Evolutionary conservation across 2,797 vertebrate species (phyloP).

Genomic region (Botia almorhae): DNA sequence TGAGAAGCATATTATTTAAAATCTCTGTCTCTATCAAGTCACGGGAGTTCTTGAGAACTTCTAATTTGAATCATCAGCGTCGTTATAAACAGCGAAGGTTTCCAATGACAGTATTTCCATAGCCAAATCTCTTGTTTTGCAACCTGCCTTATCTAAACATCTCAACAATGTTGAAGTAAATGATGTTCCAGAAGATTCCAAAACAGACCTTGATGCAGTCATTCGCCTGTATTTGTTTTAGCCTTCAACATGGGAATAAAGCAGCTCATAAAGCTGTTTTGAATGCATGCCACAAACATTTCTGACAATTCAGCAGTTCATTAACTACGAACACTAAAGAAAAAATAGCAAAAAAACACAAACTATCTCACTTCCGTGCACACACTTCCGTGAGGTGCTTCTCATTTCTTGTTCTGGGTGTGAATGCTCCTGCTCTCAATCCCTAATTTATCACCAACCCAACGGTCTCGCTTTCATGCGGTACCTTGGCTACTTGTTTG

Average conservation of each 20-base stretch:
- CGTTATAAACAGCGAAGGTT: not conserved
- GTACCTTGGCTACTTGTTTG: constrained; percentile 76
- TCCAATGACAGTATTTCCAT: not conserved
- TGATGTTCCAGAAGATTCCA: not conserved
- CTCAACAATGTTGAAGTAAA: constrained; percentile 10
- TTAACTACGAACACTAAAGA: not conserved
- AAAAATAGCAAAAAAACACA: constrained; percentile 8
- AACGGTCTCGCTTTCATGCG: not conserved
- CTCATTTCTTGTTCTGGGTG: constrained; percentile 18
- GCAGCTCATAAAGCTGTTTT: constrained; percentile 2
- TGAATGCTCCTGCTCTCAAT: not conserved
- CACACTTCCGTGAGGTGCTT: constrained; percentile 22
- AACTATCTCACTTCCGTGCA: constrained; percentile 45
- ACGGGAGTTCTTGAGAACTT: not conserved
- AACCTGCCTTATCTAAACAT: not conserved
- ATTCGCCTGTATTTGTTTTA: not conserved
- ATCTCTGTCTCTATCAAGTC: not conserved
- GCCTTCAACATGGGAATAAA: not conserved
- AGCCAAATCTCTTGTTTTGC: not conserved
- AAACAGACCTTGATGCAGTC: constrained; percentile 3
- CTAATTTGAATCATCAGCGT: not conserved
- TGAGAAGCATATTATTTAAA: constrained; percentile 18
- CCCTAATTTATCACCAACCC: not conserved
- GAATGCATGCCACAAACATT: not conserved
- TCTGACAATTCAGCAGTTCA: not conserved